Evolutionary conservation across 2,113 vertebrate species (phyloP).

Genomic region (Rhea americana): DNA sequence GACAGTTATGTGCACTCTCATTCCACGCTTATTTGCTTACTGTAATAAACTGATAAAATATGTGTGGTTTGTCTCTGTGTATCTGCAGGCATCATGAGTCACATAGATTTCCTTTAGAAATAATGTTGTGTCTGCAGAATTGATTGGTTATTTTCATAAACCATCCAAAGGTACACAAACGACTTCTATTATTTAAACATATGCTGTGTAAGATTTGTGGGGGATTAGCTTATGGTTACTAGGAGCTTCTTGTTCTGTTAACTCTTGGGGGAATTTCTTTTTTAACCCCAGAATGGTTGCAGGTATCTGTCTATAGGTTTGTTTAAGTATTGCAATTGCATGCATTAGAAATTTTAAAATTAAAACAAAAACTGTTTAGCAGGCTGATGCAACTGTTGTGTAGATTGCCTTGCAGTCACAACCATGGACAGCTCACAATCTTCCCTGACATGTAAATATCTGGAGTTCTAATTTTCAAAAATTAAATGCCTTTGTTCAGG

Average conservation of each 20-base stretch:
- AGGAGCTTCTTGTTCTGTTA: slow-evolving; percentile 62
- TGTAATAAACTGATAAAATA: slow-evolving; percentile 91
- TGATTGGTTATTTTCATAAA: slow-evolving; percentile 88
- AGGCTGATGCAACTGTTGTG: background rate
- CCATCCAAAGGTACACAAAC: slow-evolving; percentile 79
- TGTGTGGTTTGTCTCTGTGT: slow-evolving; percentile 84
- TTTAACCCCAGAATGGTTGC: slow-evolving; percentile 42
- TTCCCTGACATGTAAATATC: background rate
- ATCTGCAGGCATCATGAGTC: slow-evolving; percentile 84
- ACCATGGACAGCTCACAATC: background rate
- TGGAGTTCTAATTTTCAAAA: background rate
- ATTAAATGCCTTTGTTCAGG: background rate
- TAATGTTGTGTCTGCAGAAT: slow-evolving; percentile 87
- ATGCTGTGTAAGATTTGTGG: slow-evolving; percentile 74
- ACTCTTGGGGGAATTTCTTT: slow-evolving; percentile 37
- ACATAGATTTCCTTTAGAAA: slow-evolving; percentile 89
- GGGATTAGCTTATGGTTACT: slow-evolving; percentile 56
- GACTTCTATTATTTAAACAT: slow-evolving; percentile 80
- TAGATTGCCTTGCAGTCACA: background rate
- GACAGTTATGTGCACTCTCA: slow-evolving; percentile 85
- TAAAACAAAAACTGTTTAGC: background rate
- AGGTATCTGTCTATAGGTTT: background rate
- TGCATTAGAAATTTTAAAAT: background rate
- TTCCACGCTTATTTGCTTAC: slow-evolving; percentile 90
- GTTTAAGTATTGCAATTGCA: background rate